Evolutionary conservation across 2,797 vertebrate genomes (phyloP).

Genomic region (Gambelia wislizenii): DNA sequence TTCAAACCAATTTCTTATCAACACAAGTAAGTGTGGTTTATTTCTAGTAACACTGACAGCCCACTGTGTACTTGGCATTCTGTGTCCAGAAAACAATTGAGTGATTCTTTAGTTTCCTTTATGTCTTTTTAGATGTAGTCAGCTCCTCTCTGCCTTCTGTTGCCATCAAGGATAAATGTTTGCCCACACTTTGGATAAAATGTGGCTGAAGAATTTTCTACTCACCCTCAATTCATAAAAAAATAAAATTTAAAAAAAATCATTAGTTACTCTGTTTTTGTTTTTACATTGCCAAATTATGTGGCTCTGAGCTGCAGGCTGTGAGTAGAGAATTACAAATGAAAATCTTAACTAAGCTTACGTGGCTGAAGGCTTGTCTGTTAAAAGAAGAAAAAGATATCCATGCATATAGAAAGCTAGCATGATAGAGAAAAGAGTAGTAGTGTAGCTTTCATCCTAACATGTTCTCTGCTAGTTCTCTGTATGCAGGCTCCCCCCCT

Average conservation of each 20-base stretch:
- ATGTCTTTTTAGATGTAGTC: neutral
- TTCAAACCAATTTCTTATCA: slow-evolving; percentile 99
- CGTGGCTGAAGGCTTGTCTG: neutral
- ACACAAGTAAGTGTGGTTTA: slow-evolving; percentile 89
- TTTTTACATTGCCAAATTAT: neutral
- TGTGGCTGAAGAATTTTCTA: neutral
- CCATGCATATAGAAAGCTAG: neutral
- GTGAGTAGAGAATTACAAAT: neutral
- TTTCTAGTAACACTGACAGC: neutral
- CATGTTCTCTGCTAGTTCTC: neutral
- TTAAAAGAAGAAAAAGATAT: neutral
- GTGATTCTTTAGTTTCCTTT: neutral
- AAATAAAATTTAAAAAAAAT: too few species aligned
- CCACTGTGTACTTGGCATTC: neutral
- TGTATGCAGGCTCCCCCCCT: too few species aligned
- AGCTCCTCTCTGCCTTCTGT: neutral
- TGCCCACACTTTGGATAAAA: neutral
- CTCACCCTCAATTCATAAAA: neutral
- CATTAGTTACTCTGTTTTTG: neutral
- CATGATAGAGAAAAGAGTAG: neutral
- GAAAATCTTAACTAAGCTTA: neutral
- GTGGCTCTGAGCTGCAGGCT: neutral
- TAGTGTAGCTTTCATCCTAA: neutral
- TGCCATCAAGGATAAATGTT: neutral
- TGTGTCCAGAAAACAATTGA: neutral